phyloP scores from a whole-genome alignment of 2,113 vertebrate genomes.

The Chroicocephalus ridibundus region DNA sequence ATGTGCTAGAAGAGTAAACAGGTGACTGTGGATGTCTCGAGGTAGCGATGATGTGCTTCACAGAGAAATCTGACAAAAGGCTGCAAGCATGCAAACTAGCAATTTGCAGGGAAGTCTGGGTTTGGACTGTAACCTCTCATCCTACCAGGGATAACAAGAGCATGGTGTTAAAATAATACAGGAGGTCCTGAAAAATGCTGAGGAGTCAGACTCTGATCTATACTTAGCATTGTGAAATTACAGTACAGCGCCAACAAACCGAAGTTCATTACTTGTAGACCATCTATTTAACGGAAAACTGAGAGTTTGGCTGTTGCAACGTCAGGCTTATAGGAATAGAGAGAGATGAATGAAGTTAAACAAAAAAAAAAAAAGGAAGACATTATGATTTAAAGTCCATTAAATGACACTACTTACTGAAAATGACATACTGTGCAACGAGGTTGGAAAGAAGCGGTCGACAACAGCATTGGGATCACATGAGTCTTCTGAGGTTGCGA shows the following conservation, averaged over 20 bases:
- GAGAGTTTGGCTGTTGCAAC: background rate
- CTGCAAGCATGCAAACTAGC: background rate
- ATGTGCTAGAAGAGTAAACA: background rate
- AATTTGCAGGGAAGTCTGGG: conserved; percentile 43
- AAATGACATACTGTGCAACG: background rate
- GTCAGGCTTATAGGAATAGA: background rate
- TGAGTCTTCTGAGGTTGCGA: background rate
- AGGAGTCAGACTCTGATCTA: conserved; percentile 18
- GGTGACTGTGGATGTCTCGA: background rate
- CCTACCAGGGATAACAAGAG: background rate
- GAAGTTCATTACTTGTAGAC: background rate
- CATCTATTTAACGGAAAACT: background rate
- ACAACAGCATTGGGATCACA: background rate
- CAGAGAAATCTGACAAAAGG: background rate
- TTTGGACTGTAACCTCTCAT: background rate
- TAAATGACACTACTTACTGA: background rate
- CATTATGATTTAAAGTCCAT: background rate
- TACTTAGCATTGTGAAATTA: conserved; percentile 22
- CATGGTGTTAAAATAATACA: conserved; percentile 31
- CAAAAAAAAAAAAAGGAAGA: background rate
- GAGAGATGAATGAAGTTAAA: background rate
- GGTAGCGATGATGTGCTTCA: background rate
- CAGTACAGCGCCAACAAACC: background rate
- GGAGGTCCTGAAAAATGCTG: conserved; percentile 20
- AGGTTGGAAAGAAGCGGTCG: background rate